A percentile compares a stretch with the other conserved stretches of the same genome.
Evolutionary conservation across 2,113 vertebrate genomes (phyloP).

Genomic region (Trachemys scripta): DNA sequence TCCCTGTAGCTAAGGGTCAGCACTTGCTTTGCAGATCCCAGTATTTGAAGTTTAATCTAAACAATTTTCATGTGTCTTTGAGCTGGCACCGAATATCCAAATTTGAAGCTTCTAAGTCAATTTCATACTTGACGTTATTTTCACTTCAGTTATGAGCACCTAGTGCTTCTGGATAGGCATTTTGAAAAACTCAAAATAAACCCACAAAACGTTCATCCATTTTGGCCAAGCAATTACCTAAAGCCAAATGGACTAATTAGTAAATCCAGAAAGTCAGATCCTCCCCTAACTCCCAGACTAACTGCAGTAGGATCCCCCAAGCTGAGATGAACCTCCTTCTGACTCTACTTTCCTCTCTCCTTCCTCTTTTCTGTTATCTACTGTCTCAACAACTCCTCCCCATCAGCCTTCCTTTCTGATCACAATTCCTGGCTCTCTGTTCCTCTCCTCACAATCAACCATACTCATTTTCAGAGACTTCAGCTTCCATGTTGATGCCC

Average conservation of each 20-base stretch:
- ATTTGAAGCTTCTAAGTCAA: background rate
- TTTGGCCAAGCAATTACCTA: background rate
- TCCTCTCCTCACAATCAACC: no score
- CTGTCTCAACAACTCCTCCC: no score
- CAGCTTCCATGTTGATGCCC: no score
- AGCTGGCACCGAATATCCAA: background rate
- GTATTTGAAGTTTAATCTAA: constrained; percentile 17
- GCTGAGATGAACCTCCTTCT: no score
- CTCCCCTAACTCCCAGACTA: background rate
- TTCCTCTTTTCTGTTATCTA: no score
- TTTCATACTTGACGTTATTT: background rate
- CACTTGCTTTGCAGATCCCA: constrained; percentile 59
- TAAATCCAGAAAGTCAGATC: background rate
- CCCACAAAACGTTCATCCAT: background rate
- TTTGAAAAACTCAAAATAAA: background rate
- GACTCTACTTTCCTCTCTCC: no score
- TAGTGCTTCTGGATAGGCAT: background rate
- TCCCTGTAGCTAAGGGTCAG: constrained; percentile 35
- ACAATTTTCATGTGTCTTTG: constrained; percentile 29
- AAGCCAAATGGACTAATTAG: background rate
- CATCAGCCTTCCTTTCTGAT: no score
- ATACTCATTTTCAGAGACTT: no score
- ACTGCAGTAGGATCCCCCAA: no score
- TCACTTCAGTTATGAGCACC: background rate
- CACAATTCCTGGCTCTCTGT: no score